Evolutionary conservation across 2,113 vertebrate genomes (phyloP).

Genomic region (Terrapene triunguis): DNA sequence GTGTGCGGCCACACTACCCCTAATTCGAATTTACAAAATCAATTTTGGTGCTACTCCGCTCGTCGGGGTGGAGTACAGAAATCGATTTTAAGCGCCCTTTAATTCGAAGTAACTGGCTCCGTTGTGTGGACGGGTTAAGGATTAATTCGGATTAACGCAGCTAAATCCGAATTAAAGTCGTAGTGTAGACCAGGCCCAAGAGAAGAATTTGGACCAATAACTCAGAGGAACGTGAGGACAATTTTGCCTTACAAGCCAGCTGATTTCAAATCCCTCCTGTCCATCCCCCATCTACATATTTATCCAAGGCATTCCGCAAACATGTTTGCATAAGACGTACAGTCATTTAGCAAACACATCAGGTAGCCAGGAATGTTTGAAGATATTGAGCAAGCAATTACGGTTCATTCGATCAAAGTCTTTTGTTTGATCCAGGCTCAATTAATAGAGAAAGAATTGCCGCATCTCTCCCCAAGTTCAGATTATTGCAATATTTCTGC

Average conservation of each 20-base stretch:
- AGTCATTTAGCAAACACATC: conserved; percentile 20
- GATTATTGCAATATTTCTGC: conserved; percentile 64
- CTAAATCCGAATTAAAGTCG: no score
- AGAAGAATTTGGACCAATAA: neutral
- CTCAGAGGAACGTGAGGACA: neutral
- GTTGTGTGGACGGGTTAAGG: no score
- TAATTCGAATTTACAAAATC: no score
- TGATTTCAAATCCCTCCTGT: neutral
- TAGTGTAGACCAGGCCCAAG: no score
- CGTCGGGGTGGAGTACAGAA: no score
- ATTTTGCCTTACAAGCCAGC: fast-evolving
- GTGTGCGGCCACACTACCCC: no score
- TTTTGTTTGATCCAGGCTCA: conserved; percentile 62
- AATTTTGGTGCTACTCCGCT: no score
- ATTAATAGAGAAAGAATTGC: conserved; percentile 57
- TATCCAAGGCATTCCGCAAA: neutral
- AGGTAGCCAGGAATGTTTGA: conserved; percentile 40
- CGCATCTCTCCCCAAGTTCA: conserved; percentile 58
- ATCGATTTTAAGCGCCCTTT: no score
- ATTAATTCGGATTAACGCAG: no score
- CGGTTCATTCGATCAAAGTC: conserved; percentile 33
- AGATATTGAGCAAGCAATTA: conserved; percentile 48
- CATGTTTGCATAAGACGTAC: neutral
- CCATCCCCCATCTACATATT: neutral
- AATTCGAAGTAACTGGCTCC: no score